These are phyloP conservation scores for Platyrinchus mystaceus DNA, from an alignment of 2,797 vertebrate species.

Conservation along the genomic window DNA sequence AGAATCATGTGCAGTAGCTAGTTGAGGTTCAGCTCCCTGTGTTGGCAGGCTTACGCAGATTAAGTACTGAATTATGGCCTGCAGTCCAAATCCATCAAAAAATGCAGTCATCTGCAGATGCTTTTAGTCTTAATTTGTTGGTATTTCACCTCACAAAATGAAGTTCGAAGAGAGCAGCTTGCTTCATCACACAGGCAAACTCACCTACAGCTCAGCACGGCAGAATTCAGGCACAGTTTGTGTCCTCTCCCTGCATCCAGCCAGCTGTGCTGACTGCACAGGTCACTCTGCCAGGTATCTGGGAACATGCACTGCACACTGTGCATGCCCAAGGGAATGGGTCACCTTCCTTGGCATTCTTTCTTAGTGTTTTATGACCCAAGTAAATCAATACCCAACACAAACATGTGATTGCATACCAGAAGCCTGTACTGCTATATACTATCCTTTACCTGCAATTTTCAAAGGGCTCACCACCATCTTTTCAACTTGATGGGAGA, in stretches of 20 bases:
- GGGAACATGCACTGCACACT: fast-evolving
- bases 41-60: neutral
- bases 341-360: neutral
- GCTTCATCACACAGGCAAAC: neutral
- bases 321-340: neutral
- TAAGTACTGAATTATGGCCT: neutral
- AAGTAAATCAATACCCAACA: neutral
- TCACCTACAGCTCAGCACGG: neutral
- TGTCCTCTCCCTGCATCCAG: neutral
- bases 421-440: neutral
- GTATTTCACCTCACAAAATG: neutral
- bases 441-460: neutral
- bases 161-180: neutral
- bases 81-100: neutral
- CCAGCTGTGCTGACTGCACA: fast-evolving
- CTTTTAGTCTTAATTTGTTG: neutral
- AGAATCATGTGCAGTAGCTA: neutral
- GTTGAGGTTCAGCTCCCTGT: neutral
- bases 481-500: neutral
- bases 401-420: fast-evolving
- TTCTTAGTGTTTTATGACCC: neutral
- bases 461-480: neutral
- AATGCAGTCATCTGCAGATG: neutral
- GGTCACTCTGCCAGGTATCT: neutral
- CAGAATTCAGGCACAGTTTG: fast-evolving